These are phyloP conservation scores for Ispidina picta DNA, from an alignment of 2,797 vertebrate species.

Conservation along the genomic window DNA sequence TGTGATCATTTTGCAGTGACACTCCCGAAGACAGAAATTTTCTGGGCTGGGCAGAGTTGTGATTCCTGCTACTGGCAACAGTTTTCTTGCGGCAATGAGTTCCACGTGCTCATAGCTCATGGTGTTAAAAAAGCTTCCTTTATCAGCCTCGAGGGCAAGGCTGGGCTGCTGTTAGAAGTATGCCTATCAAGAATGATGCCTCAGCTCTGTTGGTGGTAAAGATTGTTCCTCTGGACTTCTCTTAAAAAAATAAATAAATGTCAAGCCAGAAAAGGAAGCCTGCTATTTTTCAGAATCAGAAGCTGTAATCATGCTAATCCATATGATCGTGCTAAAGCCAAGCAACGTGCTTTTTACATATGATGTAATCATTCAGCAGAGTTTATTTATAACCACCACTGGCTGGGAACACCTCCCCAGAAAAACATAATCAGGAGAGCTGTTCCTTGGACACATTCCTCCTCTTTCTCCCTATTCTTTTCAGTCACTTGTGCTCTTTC, in stretches of 20 bases:
- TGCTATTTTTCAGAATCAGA: conserved; percentile 58
- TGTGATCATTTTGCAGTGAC: not conserved
- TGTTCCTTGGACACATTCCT: not conserved
- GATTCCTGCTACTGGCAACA: not conserved
- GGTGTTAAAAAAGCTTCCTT: not conserved
- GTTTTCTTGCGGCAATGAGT: not conserved
- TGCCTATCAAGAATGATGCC: not conserved
- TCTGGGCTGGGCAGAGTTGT: not conserved
- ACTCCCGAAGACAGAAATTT: not conserved
- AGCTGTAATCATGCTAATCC: conserved; percentile 58
- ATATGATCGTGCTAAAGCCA: conserved; percentile 19
- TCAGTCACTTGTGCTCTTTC: not conserved
- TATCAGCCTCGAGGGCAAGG: not conserved
- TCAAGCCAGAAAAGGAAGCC: conserved; percentile 47
- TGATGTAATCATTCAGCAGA: not conserved
- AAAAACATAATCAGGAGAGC: not conserved
- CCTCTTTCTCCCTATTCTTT: not conserved
- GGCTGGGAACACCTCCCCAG: conserved; percentile 7
- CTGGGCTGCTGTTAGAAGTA: not conserved
- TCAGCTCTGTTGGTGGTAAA: conserved; percentile 34
- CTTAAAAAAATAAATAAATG: conserved; percentile 63
- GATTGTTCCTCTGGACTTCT: conserved; percentile 15
- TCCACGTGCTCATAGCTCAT: not conserved
- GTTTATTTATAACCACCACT: not conserved
- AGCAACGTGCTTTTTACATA: conserved; percentile 22